phyloP scores from a whole-genome alignment of 2,888 invertebrate species.

The Nymphalis c-album region DNA sequence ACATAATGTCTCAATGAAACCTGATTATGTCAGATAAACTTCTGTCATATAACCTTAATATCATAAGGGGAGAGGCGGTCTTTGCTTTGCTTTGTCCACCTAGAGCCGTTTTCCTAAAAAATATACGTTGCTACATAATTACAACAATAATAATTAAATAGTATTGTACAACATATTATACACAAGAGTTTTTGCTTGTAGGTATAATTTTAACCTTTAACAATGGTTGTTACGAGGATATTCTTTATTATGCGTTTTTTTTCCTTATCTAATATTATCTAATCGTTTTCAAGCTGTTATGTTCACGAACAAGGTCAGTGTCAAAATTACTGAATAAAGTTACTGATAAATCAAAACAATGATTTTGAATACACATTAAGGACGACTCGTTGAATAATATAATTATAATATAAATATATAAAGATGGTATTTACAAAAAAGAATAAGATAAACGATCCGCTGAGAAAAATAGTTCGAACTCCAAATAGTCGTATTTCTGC shows the following conservation, averaged over 20 bases:
- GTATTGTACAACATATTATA: too few relatives aligned
- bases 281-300: constrained; percentile 28
- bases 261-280: constrained; percentile 29
- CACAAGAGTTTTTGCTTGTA: background rate
- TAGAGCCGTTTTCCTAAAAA: background rate
- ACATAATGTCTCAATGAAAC: too few relatives aligned
- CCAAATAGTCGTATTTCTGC: constrained; percentile 47
- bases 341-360: constrained; percentile 25
- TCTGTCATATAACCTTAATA: too few relatives aligned
- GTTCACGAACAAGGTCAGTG: constrained; percentile 32
- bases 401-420: too few relatives aligned
- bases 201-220: constrained; percentile 11
- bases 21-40: too few relatives aligned
- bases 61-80: too few relatives aligned
- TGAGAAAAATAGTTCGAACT: constrained; percentile 19
- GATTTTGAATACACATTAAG: background rate
- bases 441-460: background rate
- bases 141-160: too few relatives aligned
- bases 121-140: background rate
- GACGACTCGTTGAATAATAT: too few relatives aligned
- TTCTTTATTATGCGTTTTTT: constrained; percentile 27
- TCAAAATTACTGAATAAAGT: constrained; percentile 26
- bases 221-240: background rate
- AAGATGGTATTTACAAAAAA: background rate
- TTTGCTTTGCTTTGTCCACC: background rate